phyloP scores from a whole-genome alignment of 2,888 invertebrate species.

The Acanthosepion lycidas region DNA sequence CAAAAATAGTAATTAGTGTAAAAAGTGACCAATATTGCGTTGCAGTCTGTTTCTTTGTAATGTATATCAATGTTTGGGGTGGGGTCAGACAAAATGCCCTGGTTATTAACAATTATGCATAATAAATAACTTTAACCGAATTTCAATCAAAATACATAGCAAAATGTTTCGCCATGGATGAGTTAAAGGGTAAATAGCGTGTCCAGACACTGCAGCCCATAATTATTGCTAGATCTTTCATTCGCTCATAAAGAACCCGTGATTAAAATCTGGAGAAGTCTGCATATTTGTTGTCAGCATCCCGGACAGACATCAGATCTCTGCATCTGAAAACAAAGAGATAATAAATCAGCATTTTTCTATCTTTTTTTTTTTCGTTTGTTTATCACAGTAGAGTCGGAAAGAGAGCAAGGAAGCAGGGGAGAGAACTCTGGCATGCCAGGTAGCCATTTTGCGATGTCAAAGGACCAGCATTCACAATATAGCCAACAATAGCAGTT shows the following conservation, averaged over 20 bases:
- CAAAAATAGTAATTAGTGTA: too few relatives aligned
- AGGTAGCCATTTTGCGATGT: constrained; percentile 12
- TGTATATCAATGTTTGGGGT: too few relatives aligned
- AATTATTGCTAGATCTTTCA: neutral
- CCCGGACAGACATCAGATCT: constrained; percentile 46
- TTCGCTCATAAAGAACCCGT: constrained; percentile 2
- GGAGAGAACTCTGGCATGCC: constrained; percentile 39
- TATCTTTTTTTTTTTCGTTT: neutral
- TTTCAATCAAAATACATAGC: too few relatives aligned
- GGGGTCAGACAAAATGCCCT: too few relatives aligned
- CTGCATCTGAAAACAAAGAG: constrained; percentile 47
- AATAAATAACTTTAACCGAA: too few relatives aligned
- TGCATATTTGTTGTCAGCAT: constrained; percentile 42
- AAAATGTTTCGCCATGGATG: too few relatives aligned
- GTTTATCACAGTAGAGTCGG: constrained; percentile 33
- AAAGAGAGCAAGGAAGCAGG: constrained; percentile 38
- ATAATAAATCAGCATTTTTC: constrained; percentile 46
- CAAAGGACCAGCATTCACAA: neutral
- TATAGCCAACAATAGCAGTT: neutral
- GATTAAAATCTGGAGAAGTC: neutral
- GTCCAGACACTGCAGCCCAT: neutral
- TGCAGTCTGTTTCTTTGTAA: too few relatives aligned
- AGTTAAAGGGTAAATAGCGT: neutral
- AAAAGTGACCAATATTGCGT: too few relatives aligned
- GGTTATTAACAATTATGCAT: too few relatives aligned